A percentile compares a stretch with the other conserved stretches of the same genome.
phyloP scores from a whole-genome alignment of 53 echinoderm and acorn worm genomes.

The Henricia sp. region DNA sequence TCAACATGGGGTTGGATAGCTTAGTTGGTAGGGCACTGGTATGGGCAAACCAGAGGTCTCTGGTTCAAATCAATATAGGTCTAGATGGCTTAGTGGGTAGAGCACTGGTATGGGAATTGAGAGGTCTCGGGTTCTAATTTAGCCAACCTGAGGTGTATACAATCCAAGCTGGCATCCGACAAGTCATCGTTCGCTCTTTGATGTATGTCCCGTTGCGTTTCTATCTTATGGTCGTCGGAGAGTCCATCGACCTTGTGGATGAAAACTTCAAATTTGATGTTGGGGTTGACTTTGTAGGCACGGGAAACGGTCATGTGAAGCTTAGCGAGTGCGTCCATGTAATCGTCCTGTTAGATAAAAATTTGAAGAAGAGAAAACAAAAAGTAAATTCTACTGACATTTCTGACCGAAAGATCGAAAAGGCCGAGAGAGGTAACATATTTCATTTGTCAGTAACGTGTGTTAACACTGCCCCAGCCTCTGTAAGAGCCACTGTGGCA shows the following conservation, averaged over 20 bases:
- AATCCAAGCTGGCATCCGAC: slow-evolving; percentile 71
- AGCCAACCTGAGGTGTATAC: slow-evolving; percentile 68
- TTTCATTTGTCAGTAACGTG: background rate
- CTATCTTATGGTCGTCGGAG: slow-evolving; percentile 98
- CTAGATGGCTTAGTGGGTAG: no score
- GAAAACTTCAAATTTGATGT: slow-evolving; percentile 99
- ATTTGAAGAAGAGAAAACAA: no score
- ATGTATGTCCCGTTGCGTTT: slow-evolving; percentile 96
- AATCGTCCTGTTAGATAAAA: slow-evolving; percentile 78
- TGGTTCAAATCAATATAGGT: no score
- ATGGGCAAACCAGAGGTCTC: no score
- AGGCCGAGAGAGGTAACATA: no score
- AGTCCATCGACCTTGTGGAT: slow-evolving; percentile 98
- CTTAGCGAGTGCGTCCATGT: slow-evolving; percentile 95
- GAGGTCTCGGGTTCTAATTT: slow-evolving; percentile 97
- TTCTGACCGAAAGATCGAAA: no score
- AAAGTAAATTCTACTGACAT: no score
- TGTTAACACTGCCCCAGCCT: no score
- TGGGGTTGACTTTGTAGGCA: slow-evolving; percentile 95
- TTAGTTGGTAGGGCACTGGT: no score
- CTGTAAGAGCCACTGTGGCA: no score
- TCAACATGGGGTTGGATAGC: no score
- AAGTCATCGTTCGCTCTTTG: slow-evolving; percentile 95
- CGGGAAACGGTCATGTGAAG: slow-evolving; percentile 91
- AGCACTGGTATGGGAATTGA: slow-evolving; percentile 99